Conservation (phyloP, 2,888 invertebrate genomes). For the Lordiphosa andalusiaca region DNA sequence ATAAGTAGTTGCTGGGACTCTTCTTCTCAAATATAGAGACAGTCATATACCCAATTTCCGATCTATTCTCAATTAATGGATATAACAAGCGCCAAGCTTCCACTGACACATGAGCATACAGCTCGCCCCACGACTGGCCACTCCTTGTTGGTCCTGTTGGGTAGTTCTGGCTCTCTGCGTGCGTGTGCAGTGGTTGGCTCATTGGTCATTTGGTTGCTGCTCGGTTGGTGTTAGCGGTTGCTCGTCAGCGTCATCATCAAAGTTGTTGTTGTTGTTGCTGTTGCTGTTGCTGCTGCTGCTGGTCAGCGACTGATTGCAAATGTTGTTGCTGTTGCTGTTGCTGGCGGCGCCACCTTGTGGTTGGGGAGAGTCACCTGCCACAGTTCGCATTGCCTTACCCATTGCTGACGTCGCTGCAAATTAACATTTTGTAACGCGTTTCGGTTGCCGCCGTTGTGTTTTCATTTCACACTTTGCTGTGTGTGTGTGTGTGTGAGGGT, state of each 20-base stretch:
- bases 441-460: conserved; percentile 46
- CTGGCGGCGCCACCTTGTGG: conserved; percentile 25
- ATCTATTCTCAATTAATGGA: background rate
- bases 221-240: conserved; percentile 65
- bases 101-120: conserved; percentile 50
- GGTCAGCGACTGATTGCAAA: conserved; percentile 62
- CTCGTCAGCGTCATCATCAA: conserved; percentile 44
- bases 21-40: too few relatives aligned
- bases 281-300: conserved; percentile 19
- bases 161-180: conserved; percentile 15
- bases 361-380: conserved; percentile 34
- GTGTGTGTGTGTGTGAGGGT: conserved; percentile 7
- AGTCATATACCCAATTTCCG: conserved; percentile 4
- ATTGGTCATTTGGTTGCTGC: conserved; percentile 68
- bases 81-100: conserved; percentile 37
- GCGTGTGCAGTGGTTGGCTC: conserved; percentile 58
- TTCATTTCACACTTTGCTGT: conserved; percentile 57
- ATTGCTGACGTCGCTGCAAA: conserved; percentile 49
- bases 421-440: conserved; percentile 71
- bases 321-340: conserved; percentile 43
- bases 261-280: conserved; percentile 14
- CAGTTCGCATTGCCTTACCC: conserved; percentile 18
- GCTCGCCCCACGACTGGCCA: background rate
- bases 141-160: conserved; percentile 5
- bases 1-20: too few relatives aligned